These are phyloP conservation scores for Mobula hypostoma DNA, from an alignment of 2,113 vertebrate species.

Conservation along the genomic window DNA sequence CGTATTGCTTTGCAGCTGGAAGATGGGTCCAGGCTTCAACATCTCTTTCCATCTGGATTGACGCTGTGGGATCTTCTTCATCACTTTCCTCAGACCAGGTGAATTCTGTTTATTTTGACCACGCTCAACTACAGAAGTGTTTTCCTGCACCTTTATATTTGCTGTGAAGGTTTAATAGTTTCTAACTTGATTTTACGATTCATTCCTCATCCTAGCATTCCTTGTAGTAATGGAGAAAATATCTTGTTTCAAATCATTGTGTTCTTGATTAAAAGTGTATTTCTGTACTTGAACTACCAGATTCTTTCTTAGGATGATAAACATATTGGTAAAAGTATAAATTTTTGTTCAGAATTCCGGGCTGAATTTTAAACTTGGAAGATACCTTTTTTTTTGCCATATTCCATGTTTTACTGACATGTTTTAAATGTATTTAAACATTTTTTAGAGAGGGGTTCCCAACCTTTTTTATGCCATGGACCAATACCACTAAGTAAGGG, in stretches of 20 bases:
- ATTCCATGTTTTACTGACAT: neutral
- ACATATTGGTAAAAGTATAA: neutral
- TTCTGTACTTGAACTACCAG: neutral
- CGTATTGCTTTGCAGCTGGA: conserved; percentile 80
- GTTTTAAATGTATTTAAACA: neutral
- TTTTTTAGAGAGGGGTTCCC: too few species aligned
- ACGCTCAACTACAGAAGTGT: conserved; percentile 40
- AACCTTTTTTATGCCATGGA: too few species aligned
- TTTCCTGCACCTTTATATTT: neutral
- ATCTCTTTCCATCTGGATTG: conserved; percentile 68
- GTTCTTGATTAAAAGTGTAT: neutral
- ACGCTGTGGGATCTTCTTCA: conserved; percentile 82
- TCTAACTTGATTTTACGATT: neutral
- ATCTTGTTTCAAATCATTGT: neutral
- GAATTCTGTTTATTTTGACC: conserved; percentile 46
- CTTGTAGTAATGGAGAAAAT: neutral
- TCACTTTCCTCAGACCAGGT: conserved; percentile 79
- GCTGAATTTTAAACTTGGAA: neutral
- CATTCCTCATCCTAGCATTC: neutral
- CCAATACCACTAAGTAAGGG: too few species aligned
- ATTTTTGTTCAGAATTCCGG: neutral
- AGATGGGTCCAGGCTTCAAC: conserved; percentile 76
- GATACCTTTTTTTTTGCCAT: neutral
- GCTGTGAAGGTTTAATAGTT: neutral
- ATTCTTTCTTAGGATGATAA: neutral